A percentile compares a stretch with the other conserved stretches of the same genome.
Conservation (phyloP, 1,140 invertebrate species). For the Lordiphosa clarofinis region DNA sequence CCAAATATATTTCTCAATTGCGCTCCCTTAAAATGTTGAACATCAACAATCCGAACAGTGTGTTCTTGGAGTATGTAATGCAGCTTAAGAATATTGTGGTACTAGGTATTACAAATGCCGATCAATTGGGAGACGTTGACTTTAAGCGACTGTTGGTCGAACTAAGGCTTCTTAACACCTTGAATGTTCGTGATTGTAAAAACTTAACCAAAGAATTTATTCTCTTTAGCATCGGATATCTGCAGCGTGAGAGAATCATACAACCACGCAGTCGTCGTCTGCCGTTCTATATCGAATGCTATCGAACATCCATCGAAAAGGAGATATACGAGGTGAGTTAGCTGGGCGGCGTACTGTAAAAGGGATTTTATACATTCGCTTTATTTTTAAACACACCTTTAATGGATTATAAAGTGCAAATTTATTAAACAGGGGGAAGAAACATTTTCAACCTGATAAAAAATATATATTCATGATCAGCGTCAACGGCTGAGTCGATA, state of each 20-base stretch:
- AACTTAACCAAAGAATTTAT: conserved; percentile 9
- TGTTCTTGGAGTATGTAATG: conserved; percentile 2
- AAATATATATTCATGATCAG: too few relatives aligned
- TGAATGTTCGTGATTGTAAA: conserved; percentile 8
- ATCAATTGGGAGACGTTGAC: conserved; percentile 1
- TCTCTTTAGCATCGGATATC: conserved; percentile 4
- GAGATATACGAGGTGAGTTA: not conserved
- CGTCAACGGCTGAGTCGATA: too few relatives aligned
- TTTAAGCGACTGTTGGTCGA: conserved; percentile 14
- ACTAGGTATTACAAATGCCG: conserved; percentile 7
- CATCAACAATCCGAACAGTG: conserved; percentile 2
- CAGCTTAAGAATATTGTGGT: conserved; percentile 1
- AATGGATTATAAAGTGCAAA: too few relatives aligned
- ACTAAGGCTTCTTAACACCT: conserved; percentile 4
- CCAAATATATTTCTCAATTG: not conserved
- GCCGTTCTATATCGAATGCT: conserved; percentile 11
- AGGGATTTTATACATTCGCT: too few relatives aligned
- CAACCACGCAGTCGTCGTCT: not conserved
- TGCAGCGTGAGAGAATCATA: not conserved
- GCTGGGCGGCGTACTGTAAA: too few relatives aligned
- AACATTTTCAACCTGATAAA: too few relatives aligned
- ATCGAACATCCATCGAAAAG: not conserved
- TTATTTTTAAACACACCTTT: too few relatives aligned
- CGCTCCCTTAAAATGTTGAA: conserved; percentile 7
- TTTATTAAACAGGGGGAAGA: too few relatives aligned